Evolutionary conservation across 2,888 invertebrate species (phyloP).

Genomic region (Meteorus colon): DNA sequence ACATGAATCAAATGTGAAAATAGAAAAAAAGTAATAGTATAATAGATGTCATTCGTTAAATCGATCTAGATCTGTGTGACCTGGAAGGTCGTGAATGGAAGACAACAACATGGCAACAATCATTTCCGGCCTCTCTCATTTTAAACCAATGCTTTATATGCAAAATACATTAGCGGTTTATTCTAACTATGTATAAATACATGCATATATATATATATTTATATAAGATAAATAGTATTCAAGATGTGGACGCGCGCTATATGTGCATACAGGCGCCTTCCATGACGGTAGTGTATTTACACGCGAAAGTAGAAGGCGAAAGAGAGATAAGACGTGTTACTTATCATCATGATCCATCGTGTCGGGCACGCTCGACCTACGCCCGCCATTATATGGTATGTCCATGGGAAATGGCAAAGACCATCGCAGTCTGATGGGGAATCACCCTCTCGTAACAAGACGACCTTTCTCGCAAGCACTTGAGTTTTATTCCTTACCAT

Average conservation of each 20-base stretch:
- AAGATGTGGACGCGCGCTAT: slow-evolving; percentile 13
- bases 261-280: slow-evolving; percentile 10
- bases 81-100: slow-evolving; percentile 31
- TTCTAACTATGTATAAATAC: slow-evolving; percentile 2
- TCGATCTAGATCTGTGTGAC: slow-evolving; percentile 31
- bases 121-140: slow-evolving; percentile 36
- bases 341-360: slow-evolving; percentile 66
- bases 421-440: slow-evolving; percentile 45
- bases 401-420: slow-evolving; percentile 67
- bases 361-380: slow-evolving; percentile 57
- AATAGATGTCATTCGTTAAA: slow-evolving; percentile 9
- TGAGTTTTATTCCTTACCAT: background rate
- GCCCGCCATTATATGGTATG: slow-evolving; percentile 58
- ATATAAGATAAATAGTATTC: slow-evolving; percentile 1
- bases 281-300: slow-evolving; percentile 42
- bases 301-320: slow-evolving; percentile 50
- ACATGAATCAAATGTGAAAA: background rate
- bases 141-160: slow-evolving; percentile 32
- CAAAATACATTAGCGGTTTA: slow-evolving; percentile 37
- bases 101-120: slow-evolving; percentile 13
- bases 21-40: background rate
- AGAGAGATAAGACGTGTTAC: slow-evolving; percentile 48
- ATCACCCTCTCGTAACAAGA: slow-evolving; percentile 50
- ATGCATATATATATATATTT: background rate
- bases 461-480: slow-evolving; percentile 50